Base-by-base conservation (phyloP, 2,113 vertebrate species). In the Clarias batrachus region DNA sequence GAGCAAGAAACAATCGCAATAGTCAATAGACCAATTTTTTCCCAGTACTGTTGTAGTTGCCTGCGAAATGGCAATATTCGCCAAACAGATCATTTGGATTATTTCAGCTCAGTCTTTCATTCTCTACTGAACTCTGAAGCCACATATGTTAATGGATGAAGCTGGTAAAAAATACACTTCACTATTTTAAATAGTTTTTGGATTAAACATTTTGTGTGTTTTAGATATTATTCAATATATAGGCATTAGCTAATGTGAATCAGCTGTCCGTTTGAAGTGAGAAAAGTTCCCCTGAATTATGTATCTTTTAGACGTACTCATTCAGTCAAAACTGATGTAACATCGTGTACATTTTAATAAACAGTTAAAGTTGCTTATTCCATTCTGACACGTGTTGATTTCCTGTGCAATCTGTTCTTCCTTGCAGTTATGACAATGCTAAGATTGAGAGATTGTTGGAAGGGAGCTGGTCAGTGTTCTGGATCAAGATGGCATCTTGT, bases 401-500 rank as follows among this genome's bases (percentile, higher is more conserved):
- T 71, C 76, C 14, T 70, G 19, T 56, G 25, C 48, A 3, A 17
- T 48, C 23, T 23, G 52, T 16, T 25, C 81, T n/a, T 68, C 70
- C 68, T 82, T 88, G 30, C 94, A 99, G 98, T 90, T 99, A 96
- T 0, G 94, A 97, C 83, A 89, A 92, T 48, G 97, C 97, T 89
- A 93, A 96, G 92, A 97, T 98, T 8, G 97, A 99, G 93, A 96
- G 95, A 84, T 95, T 99, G 89, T 94, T 99, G 91, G 96, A 94
- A 0, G 96, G 96, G 23, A 99, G 96, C 93, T 96, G 94, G 96
- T 99, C 97, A 1, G 96, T 96, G 88, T 98, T 97, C 95, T 99
- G 98, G 98, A 95, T 99, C 91, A 99, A 99, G 94, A 97, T 98
- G 96, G 95, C 88, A 0, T 99, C 97, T 84, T 98, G 97, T 81